Conservation (phyloP, 2,797 vertebrate genomes). For the Mormyrops boulengeri region DNA sequence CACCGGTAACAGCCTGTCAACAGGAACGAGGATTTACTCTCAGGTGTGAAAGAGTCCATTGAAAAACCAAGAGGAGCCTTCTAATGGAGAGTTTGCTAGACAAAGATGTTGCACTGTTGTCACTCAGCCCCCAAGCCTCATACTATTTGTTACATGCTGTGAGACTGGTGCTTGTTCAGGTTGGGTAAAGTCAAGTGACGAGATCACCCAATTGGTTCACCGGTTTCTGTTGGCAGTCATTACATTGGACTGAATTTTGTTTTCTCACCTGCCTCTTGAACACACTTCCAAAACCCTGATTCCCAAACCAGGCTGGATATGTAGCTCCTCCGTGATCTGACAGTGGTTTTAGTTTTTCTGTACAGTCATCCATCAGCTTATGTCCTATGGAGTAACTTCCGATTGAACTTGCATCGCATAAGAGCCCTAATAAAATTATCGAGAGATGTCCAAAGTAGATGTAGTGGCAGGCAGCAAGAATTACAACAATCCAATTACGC, state of each 20-base stretch:
- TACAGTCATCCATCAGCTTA: neutral
- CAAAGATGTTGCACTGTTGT: neutral
- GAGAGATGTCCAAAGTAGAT: neutral
- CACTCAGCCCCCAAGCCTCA: neutral
- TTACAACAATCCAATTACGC: neutral
- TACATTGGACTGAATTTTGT: neutral
- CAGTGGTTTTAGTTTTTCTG: neutral
- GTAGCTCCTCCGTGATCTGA: neutral
- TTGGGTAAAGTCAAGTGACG: neutral
- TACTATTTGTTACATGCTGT: neutral
- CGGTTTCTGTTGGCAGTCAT: neutral
- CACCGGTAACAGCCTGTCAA: neutral
- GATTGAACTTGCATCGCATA: neutral
- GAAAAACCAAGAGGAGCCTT: neutral
- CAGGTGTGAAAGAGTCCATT: constrained; percentile 9
- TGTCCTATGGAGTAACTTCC: neutral
- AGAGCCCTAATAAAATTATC: neutral
- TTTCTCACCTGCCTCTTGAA: neutral
- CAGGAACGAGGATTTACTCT: neutral
- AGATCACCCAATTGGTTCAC: neutral
- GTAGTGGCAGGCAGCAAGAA: neutral
- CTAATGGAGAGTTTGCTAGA: neutral
- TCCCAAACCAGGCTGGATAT: neutral
- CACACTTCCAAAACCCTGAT: neutral
- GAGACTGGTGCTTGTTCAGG: neutral